These are phyloP conservation scores for Furcifer pardalis DNA, from an alignment of 2,797 vertebrate genomes.

Conservation along the genomic window DNA sequence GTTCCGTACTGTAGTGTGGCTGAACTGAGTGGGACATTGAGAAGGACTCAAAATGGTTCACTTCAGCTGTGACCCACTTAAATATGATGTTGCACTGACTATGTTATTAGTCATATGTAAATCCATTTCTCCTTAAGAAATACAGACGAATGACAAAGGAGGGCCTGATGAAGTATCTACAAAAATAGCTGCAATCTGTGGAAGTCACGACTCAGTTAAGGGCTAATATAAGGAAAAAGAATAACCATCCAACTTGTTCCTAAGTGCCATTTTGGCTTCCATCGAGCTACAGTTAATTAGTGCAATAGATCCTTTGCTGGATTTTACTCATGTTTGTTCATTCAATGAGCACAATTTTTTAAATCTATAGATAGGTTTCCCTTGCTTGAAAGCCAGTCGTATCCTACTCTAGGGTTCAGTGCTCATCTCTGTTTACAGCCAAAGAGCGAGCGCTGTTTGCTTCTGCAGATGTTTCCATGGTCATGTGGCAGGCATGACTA, in stretches of 20 bases:
- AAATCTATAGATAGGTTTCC: constrained; percentile 9
- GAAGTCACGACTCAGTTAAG: constrained; percentile 34
- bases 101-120: not conserved
- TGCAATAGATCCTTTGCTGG: constrained; percentile 55
- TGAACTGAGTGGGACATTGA: not conserved
- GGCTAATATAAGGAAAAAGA: constrained; percentile 47
- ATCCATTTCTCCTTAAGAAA: not conserved
- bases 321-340: constrained; percentile 36
- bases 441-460: too few species aligned
- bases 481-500: too few species aligned
- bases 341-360: constrained; percentile 23
- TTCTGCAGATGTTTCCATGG: too few species aligned
- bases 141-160: not conserved
- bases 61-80: not conserved
- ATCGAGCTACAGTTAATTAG: constrained; percentile 68
- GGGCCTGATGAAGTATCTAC: too few species aligned
- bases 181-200: not conserved
- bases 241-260: constrained; percentile 41
- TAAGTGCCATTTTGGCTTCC: constrained; percentile 72
- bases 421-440: too few species aligned
- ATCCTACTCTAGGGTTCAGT: too few species aligned
- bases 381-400: too few species aligned
- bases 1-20: not conserved
- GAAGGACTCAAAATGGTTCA: not conserved
- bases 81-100: not conserved